A percentile compares a stretch with the other conserved stretches of the same genome.
Evolutionary conservation across 2,888 invertebrate species (phyloP).

Genomic region (Macrophya alboannulata): DNA sequence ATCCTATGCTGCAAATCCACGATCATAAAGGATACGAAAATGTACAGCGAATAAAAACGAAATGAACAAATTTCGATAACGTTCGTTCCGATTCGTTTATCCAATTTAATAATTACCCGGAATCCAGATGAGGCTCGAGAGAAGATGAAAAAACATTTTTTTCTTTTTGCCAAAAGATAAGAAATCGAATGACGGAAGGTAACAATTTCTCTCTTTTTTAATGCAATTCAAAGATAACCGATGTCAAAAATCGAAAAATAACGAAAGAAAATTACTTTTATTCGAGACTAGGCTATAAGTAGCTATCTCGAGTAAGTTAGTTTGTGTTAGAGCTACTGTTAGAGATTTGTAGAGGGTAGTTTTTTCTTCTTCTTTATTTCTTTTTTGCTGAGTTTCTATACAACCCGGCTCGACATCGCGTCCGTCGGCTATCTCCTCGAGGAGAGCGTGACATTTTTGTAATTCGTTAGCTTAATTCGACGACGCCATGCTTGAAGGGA

Average conservation of each 20-base stretch:
- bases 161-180: neutral
- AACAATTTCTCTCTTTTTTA: neutral
- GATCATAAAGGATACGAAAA: conserved; percentile 1
- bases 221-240: neutral
- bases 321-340: neutral
- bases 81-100: neutral
- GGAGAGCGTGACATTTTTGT: conserved; percentile 53
- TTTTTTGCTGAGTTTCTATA: neutral
- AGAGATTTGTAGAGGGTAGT: neutral
- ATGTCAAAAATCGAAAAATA: neutral
- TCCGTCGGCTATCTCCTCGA: conserved; percentile 7
- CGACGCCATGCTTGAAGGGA: neutral
- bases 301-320: neutral
- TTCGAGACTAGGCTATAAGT: neutral
- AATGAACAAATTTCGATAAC: neutral
- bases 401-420: neutral
- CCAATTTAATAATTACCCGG: neutral
- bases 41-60: neutral
- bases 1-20: neutral
- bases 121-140: neutral
- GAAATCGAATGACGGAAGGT: neutral
- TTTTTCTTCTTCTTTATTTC: neutral
- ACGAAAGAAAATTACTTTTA: neutral
- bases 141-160: neutral
- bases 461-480: conserved; percentile 48